Conservation (phyloP, 2,888 invertebrate species). For the Julus scandinavius region DNA sequence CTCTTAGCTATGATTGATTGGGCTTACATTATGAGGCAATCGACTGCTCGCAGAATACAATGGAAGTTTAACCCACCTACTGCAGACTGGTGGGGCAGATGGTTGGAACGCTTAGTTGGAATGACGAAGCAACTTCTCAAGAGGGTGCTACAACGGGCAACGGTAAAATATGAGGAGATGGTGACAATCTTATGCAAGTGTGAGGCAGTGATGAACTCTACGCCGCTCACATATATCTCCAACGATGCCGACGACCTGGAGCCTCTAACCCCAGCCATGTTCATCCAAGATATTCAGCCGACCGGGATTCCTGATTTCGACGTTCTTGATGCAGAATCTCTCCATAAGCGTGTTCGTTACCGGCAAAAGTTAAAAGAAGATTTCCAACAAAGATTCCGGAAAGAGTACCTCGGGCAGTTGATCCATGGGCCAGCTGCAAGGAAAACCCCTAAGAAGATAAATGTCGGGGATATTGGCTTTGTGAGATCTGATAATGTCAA, state of each 20-base stretch:
- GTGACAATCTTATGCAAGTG: constrained; percentile 62
- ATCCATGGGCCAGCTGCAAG: background rate
- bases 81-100: constrained; percentile 67
- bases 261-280: constrained; percentile 57
- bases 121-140: constrained; percentile 64
- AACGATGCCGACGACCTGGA: constrained; percentile 59
- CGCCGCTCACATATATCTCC: constrained; percentile 63
- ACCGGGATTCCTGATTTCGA: background rate
- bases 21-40: no score
- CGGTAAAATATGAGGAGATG: constrained; percentile 62
- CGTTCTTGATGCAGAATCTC: no score
- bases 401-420: background rate
- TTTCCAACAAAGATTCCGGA: background rate
- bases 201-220: constrained; percentile 62
- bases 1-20: no score
- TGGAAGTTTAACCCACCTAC: constrained; percentile 65
- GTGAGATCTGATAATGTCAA: background rate
- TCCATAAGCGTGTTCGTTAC: background rate
- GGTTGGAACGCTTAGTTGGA: constrained; percentile 66
- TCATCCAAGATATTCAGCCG: constrained; percentile 14
- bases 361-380: background rate
- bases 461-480: background rate
- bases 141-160: constrained; percentile 63
- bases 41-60: constrained; percentile 56
- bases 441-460: background rate